These are phyloP conservation scores for Mesembrinibis cayennensis DNA, from an alignment of 2,113 vertebrate species.

Conservation along the genomic window DNA sequence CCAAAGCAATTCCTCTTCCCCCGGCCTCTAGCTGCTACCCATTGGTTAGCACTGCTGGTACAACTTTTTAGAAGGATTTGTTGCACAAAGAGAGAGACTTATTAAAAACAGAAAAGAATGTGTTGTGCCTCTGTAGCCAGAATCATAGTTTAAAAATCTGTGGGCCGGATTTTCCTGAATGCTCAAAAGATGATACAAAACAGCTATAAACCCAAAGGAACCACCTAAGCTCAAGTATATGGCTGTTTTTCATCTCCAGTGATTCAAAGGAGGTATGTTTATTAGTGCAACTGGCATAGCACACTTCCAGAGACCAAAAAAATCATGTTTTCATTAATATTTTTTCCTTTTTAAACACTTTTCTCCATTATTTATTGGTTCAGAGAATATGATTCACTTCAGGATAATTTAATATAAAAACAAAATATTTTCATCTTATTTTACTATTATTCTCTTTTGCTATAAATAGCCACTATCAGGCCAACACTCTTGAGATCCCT, in stretches of 20 bases:
- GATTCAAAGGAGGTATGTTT: neutral
- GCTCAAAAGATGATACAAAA: slow-evolving; percentile 11
- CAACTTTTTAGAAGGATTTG: slow-evolving; percentile 52
- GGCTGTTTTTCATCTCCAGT: neutral
- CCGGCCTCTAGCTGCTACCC: slow-evolving; percentile 23
- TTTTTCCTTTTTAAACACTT: neutral
- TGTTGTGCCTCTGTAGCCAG: slow-evolving; percentile 26
- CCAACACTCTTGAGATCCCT: neutral
- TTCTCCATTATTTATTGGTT: neutral
- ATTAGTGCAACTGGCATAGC: neutral
- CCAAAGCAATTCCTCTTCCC: slow-evolving; percentile 44
- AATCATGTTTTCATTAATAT: neutral
- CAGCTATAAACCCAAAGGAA: slow-evolving; percentile 14
- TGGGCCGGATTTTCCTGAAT: neutral
- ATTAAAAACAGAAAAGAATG: slow-evolving; percentile 69
- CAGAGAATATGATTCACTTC: neutral
- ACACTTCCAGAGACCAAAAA: neutral
- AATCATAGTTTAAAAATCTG: slow-evolving; percentile 37
- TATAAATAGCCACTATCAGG: neutral
- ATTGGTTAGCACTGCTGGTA: slow-evolving; percentile 47
- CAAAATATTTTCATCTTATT: neutral
- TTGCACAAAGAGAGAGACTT: slow-evolving; percentile 58
- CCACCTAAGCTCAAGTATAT: neutral
- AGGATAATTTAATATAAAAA: neutral
- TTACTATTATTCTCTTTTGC: neutral